Conservation (phyloP, 2,113 vertebrate species). For the Falco punctatus region DNA sequence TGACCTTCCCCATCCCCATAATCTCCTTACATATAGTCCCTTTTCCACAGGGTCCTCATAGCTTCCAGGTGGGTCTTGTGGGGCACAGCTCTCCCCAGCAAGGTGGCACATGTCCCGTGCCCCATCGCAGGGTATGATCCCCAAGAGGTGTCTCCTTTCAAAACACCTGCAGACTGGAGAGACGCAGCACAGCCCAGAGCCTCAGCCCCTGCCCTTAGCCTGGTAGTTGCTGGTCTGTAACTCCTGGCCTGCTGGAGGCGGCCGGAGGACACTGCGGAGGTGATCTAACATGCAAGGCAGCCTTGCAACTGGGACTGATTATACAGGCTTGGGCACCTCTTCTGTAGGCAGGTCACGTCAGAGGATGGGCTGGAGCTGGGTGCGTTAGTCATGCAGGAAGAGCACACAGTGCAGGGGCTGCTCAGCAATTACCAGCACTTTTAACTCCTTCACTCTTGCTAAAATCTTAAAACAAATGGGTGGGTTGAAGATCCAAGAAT, state of each 20-base stretch:
- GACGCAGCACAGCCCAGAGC: not conserved
- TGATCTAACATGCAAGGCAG: not conserved
- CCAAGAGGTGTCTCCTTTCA: not conserved
- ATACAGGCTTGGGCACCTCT: too few relatives aligned
- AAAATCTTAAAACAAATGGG: not conserved
- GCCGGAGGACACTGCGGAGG: not conserved
- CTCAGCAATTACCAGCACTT: not conserved
- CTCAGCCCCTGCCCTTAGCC: not conserved
- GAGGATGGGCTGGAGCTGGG: not conserved
- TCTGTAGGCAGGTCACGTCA: not conserved
- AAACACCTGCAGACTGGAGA: rapidly evolving
- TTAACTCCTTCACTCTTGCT: not conserved
- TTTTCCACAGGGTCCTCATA: not conserved
- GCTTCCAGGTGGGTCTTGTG: not conserved
- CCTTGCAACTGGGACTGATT: not conserved
- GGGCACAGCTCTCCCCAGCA: not conserved
- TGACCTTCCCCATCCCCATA: not conserved
- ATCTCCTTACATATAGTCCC: rapidly evolving
- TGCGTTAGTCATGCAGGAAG: not conserved
- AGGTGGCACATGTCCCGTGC: not conserved
- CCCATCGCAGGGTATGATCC: not conserved
- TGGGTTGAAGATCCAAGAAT: not conserved
- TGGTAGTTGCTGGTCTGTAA: not conserved
- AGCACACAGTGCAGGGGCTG: not conserved
- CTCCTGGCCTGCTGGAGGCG: not conserved